Percentiles rank a stretch among this genome's conserved stretches.
These are phyloP conservation scores for Hyposmocoma kahamanoa DNA, from an alignment of 1,140 invertebrate species.

Conservation along the genomic window DNA sequence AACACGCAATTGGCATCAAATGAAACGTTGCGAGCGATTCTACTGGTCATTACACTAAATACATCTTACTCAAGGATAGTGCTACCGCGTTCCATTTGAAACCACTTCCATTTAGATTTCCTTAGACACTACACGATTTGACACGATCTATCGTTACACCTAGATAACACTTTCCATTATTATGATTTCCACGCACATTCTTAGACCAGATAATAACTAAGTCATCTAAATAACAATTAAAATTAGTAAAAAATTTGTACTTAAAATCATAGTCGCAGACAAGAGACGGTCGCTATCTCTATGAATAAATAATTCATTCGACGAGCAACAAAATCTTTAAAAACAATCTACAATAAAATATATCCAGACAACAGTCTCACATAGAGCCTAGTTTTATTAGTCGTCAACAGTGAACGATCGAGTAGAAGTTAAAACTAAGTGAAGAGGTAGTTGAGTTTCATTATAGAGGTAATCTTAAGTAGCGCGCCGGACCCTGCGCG, in stretches of 20 bases:
- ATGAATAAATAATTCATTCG: constrained; percentile 43
- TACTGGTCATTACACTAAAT: neutral
- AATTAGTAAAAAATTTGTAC: constrained; percentile 70
- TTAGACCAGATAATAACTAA: constrained; percentile 45
- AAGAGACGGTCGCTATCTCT: constrained; percentile 42
- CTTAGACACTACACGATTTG: constrained; percentile 15
- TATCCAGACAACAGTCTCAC: constrained; percentile 68
- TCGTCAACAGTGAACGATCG: constrained; percentile 56
- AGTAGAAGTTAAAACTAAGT: constrained; percentile 61
- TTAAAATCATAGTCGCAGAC: constrained; percentile 63
- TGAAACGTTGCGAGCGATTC: neutral
- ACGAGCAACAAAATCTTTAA: constrained; percentile 55
- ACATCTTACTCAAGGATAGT: no score
- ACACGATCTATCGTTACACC: constrained; percentile 32
- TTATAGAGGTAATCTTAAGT: constrained; percentile 46
- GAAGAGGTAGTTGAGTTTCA: constrained; percentile 69
- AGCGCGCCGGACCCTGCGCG: constrained; percentile 64
- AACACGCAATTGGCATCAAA: no score
- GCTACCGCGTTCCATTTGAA: no score
- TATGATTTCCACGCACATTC: constrained; percentile 29
- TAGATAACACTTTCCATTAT: constrained; percentile 27
- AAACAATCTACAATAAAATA: constrained; percentile 71
- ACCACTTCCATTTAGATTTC: constrained; percentile 11
- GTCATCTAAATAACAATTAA: constrained; percentile 67
- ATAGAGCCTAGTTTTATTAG: constrained; percentile 51